Evolutionary conservation across 1,140 invertebrate genomes (phyloP), one percentile per base, ranked within the genome.

Genomic region (Doryteuthis pealeii): DNA sequence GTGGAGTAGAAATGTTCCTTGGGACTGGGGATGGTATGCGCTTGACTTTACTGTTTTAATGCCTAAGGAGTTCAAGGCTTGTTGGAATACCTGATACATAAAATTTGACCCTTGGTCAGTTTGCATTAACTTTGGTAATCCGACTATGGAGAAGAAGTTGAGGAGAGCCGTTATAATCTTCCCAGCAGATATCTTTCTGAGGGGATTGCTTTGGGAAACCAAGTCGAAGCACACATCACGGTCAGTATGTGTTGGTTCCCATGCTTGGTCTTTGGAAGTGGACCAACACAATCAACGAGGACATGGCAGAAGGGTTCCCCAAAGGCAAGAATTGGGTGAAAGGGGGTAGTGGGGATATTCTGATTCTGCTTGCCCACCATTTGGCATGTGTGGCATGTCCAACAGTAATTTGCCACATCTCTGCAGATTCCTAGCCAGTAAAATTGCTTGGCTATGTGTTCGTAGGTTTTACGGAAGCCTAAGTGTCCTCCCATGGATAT

Each of bases 161-260:
- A n/a, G n/a, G n/a, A n/a, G n/a, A n/a, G n/a, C n/a, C n/a, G n/a
- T n/a, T 74, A 68, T 31, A 30, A 78, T 76, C 2, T 35, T 54
- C 30, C 31, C 30, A n/a, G 72, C 54, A 22, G 68, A 74, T 15
- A 73, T 67, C 70, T 76, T 79, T n/a, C 18, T 70, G 49, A 68
- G 45, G 78, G 76, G 26, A 80, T 76, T 12, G 76, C 76, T 54
- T 80, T 76, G 18, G 74, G 79, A 73, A 77, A 78, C 10, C n/a
- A n/a, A n/a, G n/a, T n/a, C n/a, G n/a, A n/a, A n/a, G n/a, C n/a
- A n/a, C n/a, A n/a, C n/a, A n/a, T 78, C 4, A 80, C 71, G 15
- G 77, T 80, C 22, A 81, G 73, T 18, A 80, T 35, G 66, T 77
- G 77, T 26, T 74, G 0, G 76, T 78, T 80, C 14, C 76, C 71